phyloP scores from a whole-genome alignment of 2,888 invertebrate species.

The Epinotia ramella region DNA sequence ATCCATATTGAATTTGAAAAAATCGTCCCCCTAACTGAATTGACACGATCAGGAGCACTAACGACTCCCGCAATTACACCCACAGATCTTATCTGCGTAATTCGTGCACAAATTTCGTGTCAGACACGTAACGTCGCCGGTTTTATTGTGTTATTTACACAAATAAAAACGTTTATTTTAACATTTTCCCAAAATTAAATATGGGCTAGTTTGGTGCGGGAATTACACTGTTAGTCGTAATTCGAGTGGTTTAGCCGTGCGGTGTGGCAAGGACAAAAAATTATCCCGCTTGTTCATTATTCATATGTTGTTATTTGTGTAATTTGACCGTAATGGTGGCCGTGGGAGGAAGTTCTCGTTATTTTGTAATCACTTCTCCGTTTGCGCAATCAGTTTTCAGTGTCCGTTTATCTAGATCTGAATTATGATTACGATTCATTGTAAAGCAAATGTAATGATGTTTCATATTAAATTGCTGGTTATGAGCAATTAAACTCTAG shows the following conservation, averaged over 20 bases:
- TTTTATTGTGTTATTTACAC: constrained; percentile 86
- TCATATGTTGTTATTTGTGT: constrained; percentile 73
- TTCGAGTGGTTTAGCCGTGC: constrained; percentile 65
- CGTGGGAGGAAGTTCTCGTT: constrained; percentile 77
- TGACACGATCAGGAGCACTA: constrained; percentile 79
- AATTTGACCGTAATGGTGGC: constrained; percentile 72
- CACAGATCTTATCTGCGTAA: constrained; percentile 81
- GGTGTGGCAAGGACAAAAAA: constrained; percentile 53
- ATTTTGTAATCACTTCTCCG: constrained; percentile 72
- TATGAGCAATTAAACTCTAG: constrained; percentile 41
- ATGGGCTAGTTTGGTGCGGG: constrained; percentile 78
- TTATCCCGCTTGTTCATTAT: constrained; percentile 61
- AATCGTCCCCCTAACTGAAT: constrained; percentile 81
- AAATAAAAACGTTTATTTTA: constrained; percentile 86
- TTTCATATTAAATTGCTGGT: constrained; percentile 50
- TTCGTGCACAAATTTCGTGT: constrained; percentile 76
- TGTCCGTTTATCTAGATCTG: constrained; percentile 72
- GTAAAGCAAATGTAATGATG: constrained; percentile 70
- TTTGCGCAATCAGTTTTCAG: constrained; percentile 68
- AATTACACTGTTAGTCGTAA: constrained; percentile 75
- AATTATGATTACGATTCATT: constrained; percentile 78
- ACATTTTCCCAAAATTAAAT: constrained; percentile 86
- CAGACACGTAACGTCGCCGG: constrained; percentile 70
- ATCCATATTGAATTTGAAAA: constrained; percentile 74
- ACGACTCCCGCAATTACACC: constrained; percentile 81